These are phyloP conservation scores for Deilephila porcellus DNA, from an alignment of 2,888 invertebrate species.

Conservation along the genomic window DNA sequence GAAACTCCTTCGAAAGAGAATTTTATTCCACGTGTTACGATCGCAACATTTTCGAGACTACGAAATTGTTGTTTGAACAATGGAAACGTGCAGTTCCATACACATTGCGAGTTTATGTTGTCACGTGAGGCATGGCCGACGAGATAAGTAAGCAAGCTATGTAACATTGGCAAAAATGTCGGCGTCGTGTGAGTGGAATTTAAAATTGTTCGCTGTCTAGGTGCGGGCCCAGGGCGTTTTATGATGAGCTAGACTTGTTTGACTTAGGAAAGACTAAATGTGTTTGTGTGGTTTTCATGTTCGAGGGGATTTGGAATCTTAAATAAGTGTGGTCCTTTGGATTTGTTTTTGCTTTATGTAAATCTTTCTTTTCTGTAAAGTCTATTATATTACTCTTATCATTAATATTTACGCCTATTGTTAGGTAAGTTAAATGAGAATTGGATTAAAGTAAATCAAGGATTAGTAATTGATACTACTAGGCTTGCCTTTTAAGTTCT, in stretches of 20 bases:
- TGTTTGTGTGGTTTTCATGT: not conserved
- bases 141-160: conserved; percentile 54
- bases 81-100: conserved; percentile 42
- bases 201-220: conserved; percentile 37
- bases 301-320: not conserved
- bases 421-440: too few species aligned
- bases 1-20: conserved; percentile 14
- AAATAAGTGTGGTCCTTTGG: not conserved
- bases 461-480: too few species aligned
- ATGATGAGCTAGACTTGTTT: conserved; percentile 4
- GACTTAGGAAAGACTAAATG: not conserved
- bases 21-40: conserved; percentile 10
- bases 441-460: too few species aligned
- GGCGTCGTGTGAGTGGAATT: conserved; percentile 49
- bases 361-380: not conserved
- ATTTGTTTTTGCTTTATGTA: not conserved
- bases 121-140: conserved; percentile 46
- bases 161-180: conserved; percentile 47
- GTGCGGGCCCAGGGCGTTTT: conserved; percentile 10
- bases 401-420: too few species aligned
- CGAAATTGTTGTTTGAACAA: conserved; percentile 29
- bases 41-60: not conserved
- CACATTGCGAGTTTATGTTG: conserved; percentile 58
- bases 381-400: too few species aligned
- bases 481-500: too few species aligned